phyloP scores from a whole-genome alignment of 1,140 invertebrate genomes.

The Vollenhovia emeryi region DNA sequence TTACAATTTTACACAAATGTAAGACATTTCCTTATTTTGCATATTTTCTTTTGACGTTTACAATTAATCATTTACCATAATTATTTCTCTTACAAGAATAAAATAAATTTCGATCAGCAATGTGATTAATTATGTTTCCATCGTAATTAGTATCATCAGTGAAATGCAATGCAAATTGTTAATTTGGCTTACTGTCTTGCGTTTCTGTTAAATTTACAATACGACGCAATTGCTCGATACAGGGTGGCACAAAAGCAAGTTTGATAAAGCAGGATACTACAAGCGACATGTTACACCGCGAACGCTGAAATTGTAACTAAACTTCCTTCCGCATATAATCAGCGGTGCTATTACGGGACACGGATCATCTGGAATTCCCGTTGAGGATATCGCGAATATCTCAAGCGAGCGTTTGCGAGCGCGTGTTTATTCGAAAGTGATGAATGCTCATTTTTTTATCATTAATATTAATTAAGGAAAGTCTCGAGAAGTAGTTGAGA shows the following conservation, averaged over 20 bases:
- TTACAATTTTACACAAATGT: background rate
- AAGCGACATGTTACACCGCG: background rate
- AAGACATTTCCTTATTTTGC: background rate
- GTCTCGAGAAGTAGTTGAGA: background rate
- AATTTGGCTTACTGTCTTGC: background rate
- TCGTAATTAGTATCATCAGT: slow-evolving; percentile 3
- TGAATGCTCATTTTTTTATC: background rate
- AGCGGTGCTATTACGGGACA: background rate
- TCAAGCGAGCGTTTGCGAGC: background rate
- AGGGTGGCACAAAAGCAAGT: background rate
- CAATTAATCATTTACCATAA: too few relatives aligned
- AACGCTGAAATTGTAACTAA: slow-evolving; percentile 23
- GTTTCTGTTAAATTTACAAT: slow-evolving; percentile 6
- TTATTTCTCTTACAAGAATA: background rate
- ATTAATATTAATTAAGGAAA: slow-evolving; percentile 6
- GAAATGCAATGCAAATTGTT: background rate
- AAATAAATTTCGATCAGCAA: background rate
- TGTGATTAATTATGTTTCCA: background rate
- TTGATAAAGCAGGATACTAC: background rate
- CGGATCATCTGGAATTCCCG: slow-evolving; percentile 33
- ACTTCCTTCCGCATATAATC: slow-evolving; percentile 21
- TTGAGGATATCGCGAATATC: background rate
- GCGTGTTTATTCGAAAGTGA: background rate
- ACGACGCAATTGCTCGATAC: background rate
- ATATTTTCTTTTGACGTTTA: background rate